These are phyloP conservation scores for Chromis chromis DNA, from an alignment of 2,797 vertebrate genomes.

Conservation along the genomic window DNA sequence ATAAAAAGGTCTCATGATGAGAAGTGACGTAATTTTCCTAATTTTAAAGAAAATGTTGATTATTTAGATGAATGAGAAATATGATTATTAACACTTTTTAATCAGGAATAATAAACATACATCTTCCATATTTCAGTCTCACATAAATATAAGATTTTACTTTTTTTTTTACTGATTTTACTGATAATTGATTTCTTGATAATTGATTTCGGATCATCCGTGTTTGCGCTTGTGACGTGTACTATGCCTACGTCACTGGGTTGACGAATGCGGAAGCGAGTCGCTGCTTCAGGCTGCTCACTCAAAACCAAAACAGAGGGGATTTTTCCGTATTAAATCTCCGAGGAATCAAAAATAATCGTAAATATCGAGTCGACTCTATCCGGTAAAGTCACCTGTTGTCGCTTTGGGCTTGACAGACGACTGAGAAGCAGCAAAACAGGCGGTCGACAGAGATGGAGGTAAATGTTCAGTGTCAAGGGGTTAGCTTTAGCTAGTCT, in stretches of 20 bases:
- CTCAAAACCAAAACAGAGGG: constrained; percentile 64
- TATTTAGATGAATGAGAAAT: too few species aligned
- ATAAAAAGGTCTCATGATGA: too few species aligned
- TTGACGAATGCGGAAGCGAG: constrained; percentile 80
- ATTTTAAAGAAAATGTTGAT: too few species aligned
- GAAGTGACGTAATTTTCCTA: too few species aligned
- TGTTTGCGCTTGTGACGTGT: constrained; percentile 40
- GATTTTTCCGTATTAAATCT: constrained; percentile 30
- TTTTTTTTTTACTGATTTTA: too few species aligned
- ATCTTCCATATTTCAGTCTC: neutral
- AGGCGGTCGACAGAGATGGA: constrained; percentile 71
- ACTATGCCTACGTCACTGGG: constrained; percentile 50
- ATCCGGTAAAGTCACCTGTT: neutral
- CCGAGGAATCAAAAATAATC: neutral
- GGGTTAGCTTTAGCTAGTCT: constrained; percentile 62
- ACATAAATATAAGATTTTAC: neutral
- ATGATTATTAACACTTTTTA: neutral
- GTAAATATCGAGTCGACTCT: neutral
- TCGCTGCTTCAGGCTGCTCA: constrained; percentile 16
- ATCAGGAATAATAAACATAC: neutral
- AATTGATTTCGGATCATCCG: neutral
- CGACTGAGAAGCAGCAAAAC: constrained; percentile 25
- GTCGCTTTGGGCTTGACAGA: constrained; percentile 4
- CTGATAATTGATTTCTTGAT: neutral
- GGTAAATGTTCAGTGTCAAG: constrained; percentile 67